A percentile compares a stretch with the other conserved stretches of the same genome.
These are phyloP conservation scores for Lasioglossum figueresi DNA, from an alignment of 2,888 invertebrate species.

Conservation along the genomic window DNA sequence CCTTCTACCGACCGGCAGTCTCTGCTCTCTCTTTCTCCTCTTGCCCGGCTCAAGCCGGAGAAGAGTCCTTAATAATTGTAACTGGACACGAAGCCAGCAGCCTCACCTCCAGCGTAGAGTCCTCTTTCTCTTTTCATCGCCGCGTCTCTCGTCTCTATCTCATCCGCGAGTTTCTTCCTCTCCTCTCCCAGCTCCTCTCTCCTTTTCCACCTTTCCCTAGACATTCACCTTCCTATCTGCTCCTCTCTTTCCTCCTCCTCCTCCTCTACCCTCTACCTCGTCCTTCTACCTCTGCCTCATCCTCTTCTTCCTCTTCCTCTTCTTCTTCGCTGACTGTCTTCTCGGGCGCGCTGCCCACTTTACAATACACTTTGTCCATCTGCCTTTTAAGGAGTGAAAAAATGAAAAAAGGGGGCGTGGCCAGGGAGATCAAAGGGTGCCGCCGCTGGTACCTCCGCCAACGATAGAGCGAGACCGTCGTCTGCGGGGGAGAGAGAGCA, in stretches of 20 bases:
- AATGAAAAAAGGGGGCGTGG: conserved; percentile 84
- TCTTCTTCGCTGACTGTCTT: conserved; percentile 71
- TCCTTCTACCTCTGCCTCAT: conserved; percentile 34
- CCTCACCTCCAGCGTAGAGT: conserved; percentile 66
- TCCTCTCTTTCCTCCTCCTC: conserved; percentile 29
- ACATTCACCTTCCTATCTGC: conserved; percentile 42
- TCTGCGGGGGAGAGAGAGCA: conserved; percentile 28
- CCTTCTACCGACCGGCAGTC: conserved; percentile 49
- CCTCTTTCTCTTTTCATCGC: conserved; percentile 29
- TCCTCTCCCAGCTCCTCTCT: conserved; percentile 19
- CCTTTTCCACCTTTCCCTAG: conserved; percentile 11
- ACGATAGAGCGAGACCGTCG: conserved; percentile 45
- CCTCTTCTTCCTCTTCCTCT: conserved; percentile 62
- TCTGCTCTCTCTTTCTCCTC: conserved; percentile 59
- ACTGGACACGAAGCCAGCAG: conserved; percentile 81
- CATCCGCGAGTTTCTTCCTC: conserved; percentile 14
- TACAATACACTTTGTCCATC: conserved; percentile 84
- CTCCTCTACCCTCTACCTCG: not conserved
- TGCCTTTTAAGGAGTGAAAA: conserved; percentile 84
- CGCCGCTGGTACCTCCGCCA: conserved; percentile 75
- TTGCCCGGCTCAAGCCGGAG: conserved; percentile 38
- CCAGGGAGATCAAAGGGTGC: conserved; percentile 82
- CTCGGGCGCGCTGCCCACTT: conserved; percentile 82
- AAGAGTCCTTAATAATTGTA: conserved; percentile 83
- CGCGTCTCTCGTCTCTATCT: not conserved